Evolutionary conservation across 2,113 vertebrate genomes (phyloP).

Genomic region (Anser cygnoides): DNA sequence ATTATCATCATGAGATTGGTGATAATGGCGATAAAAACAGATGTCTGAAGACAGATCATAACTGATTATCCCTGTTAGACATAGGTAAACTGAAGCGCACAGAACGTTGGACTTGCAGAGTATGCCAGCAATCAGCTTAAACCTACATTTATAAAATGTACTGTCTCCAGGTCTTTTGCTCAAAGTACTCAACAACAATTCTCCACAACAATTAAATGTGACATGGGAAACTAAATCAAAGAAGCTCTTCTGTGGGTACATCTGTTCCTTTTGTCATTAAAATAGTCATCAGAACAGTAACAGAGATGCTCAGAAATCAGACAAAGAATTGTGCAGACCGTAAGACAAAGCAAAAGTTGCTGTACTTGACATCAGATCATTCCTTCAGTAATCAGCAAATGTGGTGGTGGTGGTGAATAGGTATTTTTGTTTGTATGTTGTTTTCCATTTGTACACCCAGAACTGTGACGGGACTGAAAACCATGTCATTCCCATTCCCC

Average conservation of each 20-base stretch:
- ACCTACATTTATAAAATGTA: background rate
- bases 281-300: background rate
- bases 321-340: background rate
- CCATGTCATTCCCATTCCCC: background rate
- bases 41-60: background rate
- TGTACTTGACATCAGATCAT: background rate
- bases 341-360: background rate
- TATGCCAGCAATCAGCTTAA: background rate
- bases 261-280: background rate
- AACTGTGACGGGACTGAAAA: background rate
- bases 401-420: background rate
- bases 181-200: background rate
- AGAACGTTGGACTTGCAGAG: background rate
- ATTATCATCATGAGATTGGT: background rate
- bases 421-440: background rate
- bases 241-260: background rate
- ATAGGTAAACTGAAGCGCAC: background rate
- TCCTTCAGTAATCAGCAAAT: background rate
- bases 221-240: background rate
- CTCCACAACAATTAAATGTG: background rate
- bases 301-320: background rate
- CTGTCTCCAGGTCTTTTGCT: background rate
- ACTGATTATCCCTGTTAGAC: background rate
- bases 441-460: background rate
- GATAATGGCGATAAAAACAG: background rate